Evolutionary conservation across 2,888 invertebrate species (phyloP).

Genomic region (Ormia ochracea): DNA sequence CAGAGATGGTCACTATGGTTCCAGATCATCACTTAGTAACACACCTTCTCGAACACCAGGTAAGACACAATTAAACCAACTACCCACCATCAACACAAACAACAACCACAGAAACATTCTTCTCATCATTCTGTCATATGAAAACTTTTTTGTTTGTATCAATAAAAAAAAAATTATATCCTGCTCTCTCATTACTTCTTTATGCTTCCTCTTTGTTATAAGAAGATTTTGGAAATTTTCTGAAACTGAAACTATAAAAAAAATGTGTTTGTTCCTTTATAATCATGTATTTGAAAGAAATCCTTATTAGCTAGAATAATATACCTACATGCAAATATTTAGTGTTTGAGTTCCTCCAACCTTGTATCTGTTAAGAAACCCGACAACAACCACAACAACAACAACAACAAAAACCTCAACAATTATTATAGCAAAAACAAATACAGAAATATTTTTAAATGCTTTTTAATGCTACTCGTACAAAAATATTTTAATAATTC

Average conservation of each 20-base stretch:
- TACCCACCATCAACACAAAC: conserved; percentile 7
- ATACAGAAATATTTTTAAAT: conserved; percentile 30
- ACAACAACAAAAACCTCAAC: no score
- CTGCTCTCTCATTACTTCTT: conserved; percentile 33
- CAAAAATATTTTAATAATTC: no score
- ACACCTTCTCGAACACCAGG: conserved; percentile 77
- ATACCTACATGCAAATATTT: conserved; percentile 14
- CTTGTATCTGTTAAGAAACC: conserved; percentile 57
- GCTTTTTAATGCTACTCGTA: conserved; percentile 58
- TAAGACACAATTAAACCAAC: conserved; percentile 68
- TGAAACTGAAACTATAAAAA: conserved; percentile 39
- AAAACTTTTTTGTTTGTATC: conserved; percentile 29
- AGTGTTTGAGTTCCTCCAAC: conserved; percentile 47
- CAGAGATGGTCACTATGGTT: conserved; percentile 80
- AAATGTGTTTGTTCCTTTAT: conserved; percentile 50
- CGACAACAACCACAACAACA: conserved; percentile 13
- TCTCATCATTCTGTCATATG: conserved; percentile 55
- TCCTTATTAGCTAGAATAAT: conserved; percentile 14
- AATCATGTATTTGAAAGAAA: conserved; percentile 12
- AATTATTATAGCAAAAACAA: no score
- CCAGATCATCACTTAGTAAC: conserved; percentile 78
- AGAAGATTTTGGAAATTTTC: conserved; percentile 37
- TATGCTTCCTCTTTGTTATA: conserved; percentile 23
- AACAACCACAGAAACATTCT: conserved; percentile 27
- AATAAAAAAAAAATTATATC: conserved; percentile 13